Base-by-base conservation (phyloP, 2,888 invertebrate genomes). In the Phaonia tiefii region DNA sequence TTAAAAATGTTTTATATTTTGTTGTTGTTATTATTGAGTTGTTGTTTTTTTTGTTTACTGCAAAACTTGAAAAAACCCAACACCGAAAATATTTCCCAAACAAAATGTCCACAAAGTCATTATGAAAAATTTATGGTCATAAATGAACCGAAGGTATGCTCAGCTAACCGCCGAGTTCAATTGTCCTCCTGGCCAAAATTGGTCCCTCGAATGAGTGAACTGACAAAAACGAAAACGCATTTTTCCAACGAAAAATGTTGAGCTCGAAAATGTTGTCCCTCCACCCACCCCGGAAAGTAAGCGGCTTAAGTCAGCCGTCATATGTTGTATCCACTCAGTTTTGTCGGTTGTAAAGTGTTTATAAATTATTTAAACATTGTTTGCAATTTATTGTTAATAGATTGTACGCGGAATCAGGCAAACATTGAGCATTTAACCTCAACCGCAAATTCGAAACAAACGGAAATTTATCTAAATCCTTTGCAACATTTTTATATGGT, bases 41-140 rank as follows among this genome's bases (percentile, higher is more conserved):
- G n/a, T n/a, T n/a, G n/a, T n/a, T n/a, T n/a, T n/a, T n/a, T n/a
- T n/a, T n/a, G n/a, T 49, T 20, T 20, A 49, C 49, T 20, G 22
- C 11, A 54, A 25, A 22, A 10, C n/a, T n/a, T n/a, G n/a, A n/a
- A n/a, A n/a, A n/a, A n/a, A n/a, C n/a, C n/a, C n/a, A 25, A 25
- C 54, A 54, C 13, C 25, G 13, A 54, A 54, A 10, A 54, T 22
- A 13, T 54, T 54, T 54, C 22, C 13, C 10, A 25, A n/a, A n/a
- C n/a, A n/a, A n/a, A n/a, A n/a, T 54, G 54, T 54, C 49, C 49
- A 49, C 49, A 49, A 17, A 49, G 20, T 54, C 54, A 54, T 54
- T 54, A 54, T 54, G 10, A 11, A 13, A 1, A 22, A 54, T 54
- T 54, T 54, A 54, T 25, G 54, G 10, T 13, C 54, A 25, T 54